phyloP scores from a whole-genome alignment of 2,888 invertebrate species.

The Apotomis betuletana region DNA sequence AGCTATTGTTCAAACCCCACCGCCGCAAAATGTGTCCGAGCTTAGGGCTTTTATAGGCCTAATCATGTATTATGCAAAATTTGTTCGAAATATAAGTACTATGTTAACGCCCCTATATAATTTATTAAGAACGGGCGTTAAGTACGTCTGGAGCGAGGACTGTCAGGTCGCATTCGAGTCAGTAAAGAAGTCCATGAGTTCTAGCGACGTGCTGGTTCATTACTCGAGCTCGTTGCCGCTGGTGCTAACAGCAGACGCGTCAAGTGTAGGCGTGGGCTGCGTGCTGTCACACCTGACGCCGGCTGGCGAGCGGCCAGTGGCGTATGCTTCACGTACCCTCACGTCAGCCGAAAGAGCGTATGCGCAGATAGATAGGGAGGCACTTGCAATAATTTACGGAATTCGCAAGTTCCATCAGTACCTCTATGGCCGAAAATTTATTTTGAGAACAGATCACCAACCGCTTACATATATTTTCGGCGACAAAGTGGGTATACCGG shows the following conservation, averaged over 20 bases:
- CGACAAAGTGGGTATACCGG: no score
- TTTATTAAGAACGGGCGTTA: background rate
- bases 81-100: background rate
- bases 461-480: conserved; percentile 10
- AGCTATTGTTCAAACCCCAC: background rate
- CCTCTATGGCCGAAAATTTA: conserved; percentile 9
- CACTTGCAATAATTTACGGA: conserved; percentile 15
- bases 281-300: no score
- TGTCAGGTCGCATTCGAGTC: background rate
- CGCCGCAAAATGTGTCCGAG: background rate
- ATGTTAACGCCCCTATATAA: background rate
- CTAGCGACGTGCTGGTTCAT: conserved; percentile 13
- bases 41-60: background rate
- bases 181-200: background rate
- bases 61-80: conserved; percentile 1
- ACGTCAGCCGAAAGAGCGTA: conserved; percentile 16
- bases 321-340: conserved; percentile 21
- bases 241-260: conserved; percentile 17
- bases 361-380: conserved; percentile 23
- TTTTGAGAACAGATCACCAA: conserved; percentile 1
- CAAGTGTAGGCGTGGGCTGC: background rate
- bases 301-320: background rate
- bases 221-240: conserved; percentile 7
- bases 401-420: conserved; percentile 14
- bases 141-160: background rate